Base-by-base conservation (phyloP, 2,888 invertebrate genomes). In the Lochmaea capreae region DNA sequence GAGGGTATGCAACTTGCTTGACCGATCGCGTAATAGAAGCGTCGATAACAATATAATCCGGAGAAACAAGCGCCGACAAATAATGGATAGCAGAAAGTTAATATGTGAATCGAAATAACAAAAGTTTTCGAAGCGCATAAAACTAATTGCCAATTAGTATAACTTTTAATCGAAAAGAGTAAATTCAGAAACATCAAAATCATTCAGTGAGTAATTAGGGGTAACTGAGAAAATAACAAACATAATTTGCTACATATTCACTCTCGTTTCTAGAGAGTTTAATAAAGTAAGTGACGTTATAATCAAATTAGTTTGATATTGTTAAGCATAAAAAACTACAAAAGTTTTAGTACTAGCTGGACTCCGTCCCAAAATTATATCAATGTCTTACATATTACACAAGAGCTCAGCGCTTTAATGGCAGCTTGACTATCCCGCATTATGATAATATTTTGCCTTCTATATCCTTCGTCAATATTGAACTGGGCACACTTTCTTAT, bases 61-160 rank as follows among this genome's bases (percentile, higher is more conserved):
- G 54, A 54, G 4, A 16, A 18, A 54, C 18, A 54, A 54, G 9
- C 18, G 2, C 46, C 2, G 14, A 46, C 46, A 46, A 54, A 54
- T 18, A 54, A 54, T 52, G 52, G 4, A 14, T 52, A 8, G 8
- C 52, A n/a, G 16, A 9, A 54, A 54, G n/a, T 54, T 16, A 16
- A 16, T 10, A 9, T n/a, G 6, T 6, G n/a, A 14, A 49, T n/a
- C 14, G 16, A 9, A 54, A 54, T 54, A 54, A 54, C 18, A 3
- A 18, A 54, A 54, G 18, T 54, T 54, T 54, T 54, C 16, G 16
- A 18, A 18, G 16, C 18, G 54, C 18, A 54, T 54, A 54, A 54
- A 54, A 54, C 16, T 54, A 16, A 16, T 54, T 54, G 18, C 18
- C 54, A 54, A 54, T 54, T 54, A 54, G 16, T 54, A 54, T 54